phyloP scores from a whole-genome alignment of 2,888 invertebrate species.

The Heliconius aoede region DNA sequence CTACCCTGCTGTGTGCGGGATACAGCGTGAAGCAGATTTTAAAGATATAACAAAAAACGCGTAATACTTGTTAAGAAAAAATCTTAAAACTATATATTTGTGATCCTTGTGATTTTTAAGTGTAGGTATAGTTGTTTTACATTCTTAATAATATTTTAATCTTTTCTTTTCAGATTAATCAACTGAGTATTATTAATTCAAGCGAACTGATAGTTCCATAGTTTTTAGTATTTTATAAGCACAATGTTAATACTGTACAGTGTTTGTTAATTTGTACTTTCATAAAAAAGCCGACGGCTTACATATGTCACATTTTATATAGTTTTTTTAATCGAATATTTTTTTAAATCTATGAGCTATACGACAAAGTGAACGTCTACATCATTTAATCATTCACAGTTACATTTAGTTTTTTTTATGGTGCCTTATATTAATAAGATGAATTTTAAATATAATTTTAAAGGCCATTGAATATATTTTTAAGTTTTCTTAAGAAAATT shows the following conservation, averaged over 20 bases:
- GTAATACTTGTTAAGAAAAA: too few relatives aligned
- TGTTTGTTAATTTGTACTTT: constrained; percentile 12
- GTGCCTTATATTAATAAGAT: not conserved
- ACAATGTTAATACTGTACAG: constrained; percentile 33
- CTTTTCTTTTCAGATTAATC: constrained; percentile 58
- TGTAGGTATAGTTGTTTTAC: not conserved
- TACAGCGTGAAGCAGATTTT: too few relatives aligned
- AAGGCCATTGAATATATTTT: not conserved
- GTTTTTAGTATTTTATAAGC: constrained; percentile 35
- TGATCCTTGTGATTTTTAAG: too few relatives aligned
- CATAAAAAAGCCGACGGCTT: constrained; percentile 8
- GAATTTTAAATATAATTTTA: not conserved
- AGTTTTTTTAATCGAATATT: not conserved
- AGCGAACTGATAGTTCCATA: constrained; percentile 60
- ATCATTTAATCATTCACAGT: not conserved
- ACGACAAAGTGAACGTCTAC: not conserved
- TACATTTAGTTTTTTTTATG: constrained; percentile 5
- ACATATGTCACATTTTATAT: constrained; percentile 15
- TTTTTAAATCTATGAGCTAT: not conserved
- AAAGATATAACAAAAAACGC: too few relatives aligned
- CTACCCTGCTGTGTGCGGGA: too few relatives aligned
- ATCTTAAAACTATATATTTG: too few relatives aligned
- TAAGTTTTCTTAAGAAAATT: not conserved
- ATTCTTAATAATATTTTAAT: constrained; percentile 9
- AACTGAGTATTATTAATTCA: constrained; percentile 54